These are phyloP conservation scores for Hybognathus amarus DNA, from an alignment of 2,797 vertebrate species.

Conservation along the genomic window DNA sequence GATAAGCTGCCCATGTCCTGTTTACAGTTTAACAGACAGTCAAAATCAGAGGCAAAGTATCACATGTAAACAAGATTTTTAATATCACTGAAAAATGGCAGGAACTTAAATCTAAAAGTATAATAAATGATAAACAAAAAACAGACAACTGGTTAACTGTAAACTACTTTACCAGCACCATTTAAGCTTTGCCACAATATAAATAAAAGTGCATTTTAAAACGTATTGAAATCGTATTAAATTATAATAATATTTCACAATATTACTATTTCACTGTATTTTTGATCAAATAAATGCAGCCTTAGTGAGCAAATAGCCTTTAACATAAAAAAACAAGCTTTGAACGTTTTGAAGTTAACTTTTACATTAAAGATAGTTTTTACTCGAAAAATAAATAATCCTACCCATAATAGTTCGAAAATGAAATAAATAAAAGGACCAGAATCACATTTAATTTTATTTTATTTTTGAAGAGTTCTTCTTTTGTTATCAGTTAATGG, in stretches of 20 bases:
- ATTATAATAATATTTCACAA: too few species aligned
- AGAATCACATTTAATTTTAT: not conserved
- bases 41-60: not conserved
- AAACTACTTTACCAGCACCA: not conserved
- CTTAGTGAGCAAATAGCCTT: too few species aligned
- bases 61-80: not conserved
- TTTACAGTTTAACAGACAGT: conserved; percentile 16
- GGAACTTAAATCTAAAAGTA: not conserved
- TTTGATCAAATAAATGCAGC: too few species aligned
- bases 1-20: conserved; percentile 22
- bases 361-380: too few species aligned
- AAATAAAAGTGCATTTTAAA: too few species aligned
- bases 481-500: not conserved
- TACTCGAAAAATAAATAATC: not conserved
- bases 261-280: too few species aligned
- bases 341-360: too few species aligned
- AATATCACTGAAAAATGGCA: not conserved
- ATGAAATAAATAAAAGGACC: not conserved
- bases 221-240: too few species aligned
- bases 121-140: not conserved
- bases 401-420: too few species aligned
- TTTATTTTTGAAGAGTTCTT: not conserved
- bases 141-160: not conserved
- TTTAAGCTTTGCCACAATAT: too few species aligned
- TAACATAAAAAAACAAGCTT: too few species aligned